A percentile compares a stretch with the other conserved stretches of the same genome.
Evolutionary conservation across 2,113 vertebrate species (phyloP).

Genomic region (Otolemur garnettii): DNA sequence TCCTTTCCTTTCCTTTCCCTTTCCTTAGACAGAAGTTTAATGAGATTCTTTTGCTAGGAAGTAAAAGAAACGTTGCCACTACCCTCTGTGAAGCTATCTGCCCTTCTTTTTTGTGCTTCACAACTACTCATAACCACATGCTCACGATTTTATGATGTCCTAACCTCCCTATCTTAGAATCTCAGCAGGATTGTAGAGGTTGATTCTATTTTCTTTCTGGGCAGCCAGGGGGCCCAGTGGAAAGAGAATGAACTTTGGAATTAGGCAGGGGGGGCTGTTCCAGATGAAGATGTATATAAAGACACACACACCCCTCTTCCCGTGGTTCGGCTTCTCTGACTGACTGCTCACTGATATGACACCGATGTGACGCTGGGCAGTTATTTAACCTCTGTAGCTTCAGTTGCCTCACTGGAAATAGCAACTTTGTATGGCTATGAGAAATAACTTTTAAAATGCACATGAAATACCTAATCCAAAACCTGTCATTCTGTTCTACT

Average conservation of each 20-base stretch:
- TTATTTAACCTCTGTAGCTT: not conserved
- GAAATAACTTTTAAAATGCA: slow-evolving; percentile 28
- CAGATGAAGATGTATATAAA: not conserved
- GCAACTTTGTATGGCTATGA: not conserved
- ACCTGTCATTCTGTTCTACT: not conserved
- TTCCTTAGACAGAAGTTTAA: slow-evolving; percentile 31
- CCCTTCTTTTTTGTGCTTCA: slow-evolving; percentile 8
- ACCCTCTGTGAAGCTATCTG: not conserved
- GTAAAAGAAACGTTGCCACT: not conserved
- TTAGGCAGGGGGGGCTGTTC: slow-evolving; percentile 12
- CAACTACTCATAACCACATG: not conserved
- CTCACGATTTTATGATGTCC: not conserved
- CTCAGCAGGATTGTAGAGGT: not conserved
- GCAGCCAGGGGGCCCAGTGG: not conserved
- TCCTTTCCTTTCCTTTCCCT: no score
- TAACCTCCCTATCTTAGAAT: not conserved
- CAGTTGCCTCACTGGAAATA: not conserved
- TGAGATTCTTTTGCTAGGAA: not conserved
- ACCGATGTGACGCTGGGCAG: not conserved
- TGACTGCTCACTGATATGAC: not conserved
- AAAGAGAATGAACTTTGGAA: slow-evolving; percentile 67
- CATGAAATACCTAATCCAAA: not conserved
- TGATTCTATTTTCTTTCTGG: slow-evolving; percentile 47
- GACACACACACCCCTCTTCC: not conserved
- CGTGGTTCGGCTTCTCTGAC: not conserved